Conservation (phyloP, 2,888 invertebrate genomes). For the Drosophila percnosoma region DNA sequence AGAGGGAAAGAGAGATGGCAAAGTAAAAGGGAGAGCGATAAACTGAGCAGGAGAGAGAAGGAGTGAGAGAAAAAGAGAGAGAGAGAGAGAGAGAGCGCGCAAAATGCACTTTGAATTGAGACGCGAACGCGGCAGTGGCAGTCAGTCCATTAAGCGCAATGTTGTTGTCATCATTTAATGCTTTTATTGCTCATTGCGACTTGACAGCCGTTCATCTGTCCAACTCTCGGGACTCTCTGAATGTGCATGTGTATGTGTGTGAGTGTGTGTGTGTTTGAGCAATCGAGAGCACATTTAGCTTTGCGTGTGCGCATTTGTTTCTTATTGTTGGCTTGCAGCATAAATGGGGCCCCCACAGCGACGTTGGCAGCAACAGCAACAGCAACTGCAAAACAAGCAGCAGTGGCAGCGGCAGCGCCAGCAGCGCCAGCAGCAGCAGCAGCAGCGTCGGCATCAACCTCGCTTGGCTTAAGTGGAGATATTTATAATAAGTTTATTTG, state of each 20-base stretch:
- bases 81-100: constrained; percentile 10
- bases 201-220: constrained; percentile 60
- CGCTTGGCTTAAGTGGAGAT: constrained; percentile 75
- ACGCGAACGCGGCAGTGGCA: constrained; percentile 72
- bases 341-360: constrained; percentile 73
- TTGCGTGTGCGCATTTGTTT: constrained; percentile 79
- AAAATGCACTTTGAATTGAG: constrained; percentile 75
- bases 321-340: constrained; percentile 63
- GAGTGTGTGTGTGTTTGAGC: constrained; percentile 34
- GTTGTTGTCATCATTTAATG: constrained; percentile 82
- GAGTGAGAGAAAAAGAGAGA: not conserved
- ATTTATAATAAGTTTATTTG: constrained; percentile 82
- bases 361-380: constrained; percentile 35
- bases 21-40: constrained; percentile 12
- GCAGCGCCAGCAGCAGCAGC: constrained; percentile 12
- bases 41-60: constrained; percentile 3
- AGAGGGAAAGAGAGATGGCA: constrained; percentile 5
- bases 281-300: constrained; percentile 71
- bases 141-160: constrained; percentile 81
- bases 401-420: constrained; percentile 3
- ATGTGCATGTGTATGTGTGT: constrained; percentile 13
- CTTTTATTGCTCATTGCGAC: constrained; percentile 74
- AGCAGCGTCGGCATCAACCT: constrained; percentile 38
- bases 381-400: constrained; percentile 27
- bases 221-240: constrained; percentile 26